phyloP scores from a whole-genome alignment of 2,888 invertebrate species.

The Gonocerus acuteangulatus region DNA sequence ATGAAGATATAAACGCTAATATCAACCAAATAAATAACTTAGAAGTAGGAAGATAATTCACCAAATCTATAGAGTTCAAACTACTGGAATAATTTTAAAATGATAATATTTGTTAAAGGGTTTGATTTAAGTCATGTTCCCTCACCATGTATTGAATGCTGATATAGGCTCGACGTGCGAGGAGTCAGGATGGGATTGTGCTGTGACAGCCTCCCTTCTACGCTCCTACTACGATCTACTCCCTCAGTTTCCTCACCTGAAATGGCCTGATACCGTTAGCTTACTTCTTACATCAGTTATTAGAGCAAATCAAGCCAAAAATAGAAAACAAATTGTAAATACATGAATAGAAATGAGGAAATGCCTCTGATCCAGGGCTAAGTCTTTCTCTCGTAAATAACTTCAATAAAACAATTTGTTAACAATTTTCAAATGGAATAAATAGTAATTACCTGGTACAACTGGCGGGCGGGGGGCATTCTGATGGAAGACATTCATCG shows the following conservation, averaged over 20 bases:
- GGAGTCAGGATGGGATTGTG: constrained; percentile 44
- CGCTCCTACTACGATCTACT: constrained; percentile 25
- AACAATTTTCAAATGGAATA: too few species aligned
- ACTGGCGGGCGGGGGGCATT: constrained; percentile 78
- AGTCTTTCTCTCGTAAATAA: too few species aligned
- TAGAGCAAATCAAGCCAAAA: not conserved
- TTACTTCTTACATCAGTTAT: not conserved
- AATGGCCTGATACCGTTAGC: constrained; percentile 12
- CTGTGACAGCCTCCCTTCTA: constrained; percentile 15
- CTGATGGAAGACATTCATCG: constrained; percentile 36
- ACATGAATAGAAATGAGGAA: not conserved
- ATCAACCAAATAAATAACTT: too few species aligned
- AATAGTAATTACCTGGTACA: constrained; percentile 38
- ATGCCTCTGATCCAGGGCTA: too few species aligned
- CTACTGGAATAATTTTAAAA: too few species aligned
- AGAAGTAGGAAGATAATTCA: too few species aligned
- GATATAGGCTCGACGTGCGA: constrained; percentile 44
- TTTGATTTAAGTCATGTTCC: not conserved
- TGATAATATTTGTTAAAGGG: too few species aligned
- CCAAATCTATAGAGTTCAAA: too few species aligned
- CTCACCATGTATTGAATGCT: constrained; percentile 16
- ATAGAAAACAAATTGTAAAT: not conserved
- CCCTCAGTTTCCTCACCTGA: constrained; percentile 39
- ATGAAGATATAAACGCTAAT: too few species aligned
- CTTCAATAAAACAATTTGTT: too few species aligned